Conservation (phyloP, 2,888 invertebrate genomes). For the Trichopria drosophilae region DNA sequence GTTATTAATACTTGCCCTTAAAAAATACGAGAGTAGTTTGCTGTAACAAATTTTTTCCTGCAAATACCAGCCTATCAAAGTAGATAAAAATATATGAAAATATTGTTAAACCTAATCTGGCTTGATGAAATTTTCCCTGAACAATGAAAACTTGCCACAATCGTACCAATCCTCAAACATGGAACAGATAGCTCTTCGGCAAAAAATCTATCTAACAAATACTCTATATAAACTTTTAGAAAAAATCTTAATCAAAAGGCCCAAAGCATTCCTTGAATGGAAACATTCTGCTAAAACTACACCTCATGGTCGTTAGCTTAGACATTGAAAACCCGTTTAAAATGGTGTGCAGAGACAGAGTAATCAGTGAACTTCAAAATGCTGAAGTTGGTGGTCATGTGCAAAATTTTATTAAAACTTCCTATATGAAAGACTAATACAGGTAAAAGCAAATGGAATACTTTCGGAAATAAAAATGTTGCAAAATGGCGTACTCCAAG, state of each 20-base stretch:
- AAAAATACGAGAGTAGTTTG: too few species aligned
- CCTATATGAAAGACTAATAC: conserved; percentile 6
- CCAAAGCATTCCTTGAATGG: conserved; percentile 10
- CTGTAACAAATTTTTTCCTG: too few species aligned
- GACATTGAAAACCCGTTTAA: too few species aligned
- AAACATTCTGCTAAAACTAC: too few species aligned
- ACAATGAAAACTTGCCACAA: conserved; percentile 4
- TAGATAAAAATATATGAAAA: background rate
- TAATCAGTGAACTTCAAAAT: too few species aligned
- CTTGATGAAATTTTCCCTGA: background rate
- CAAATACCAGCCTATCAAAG: too few species aligned
- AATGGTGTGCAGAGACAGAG: too few species aligned
- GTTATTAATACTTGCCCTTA: too few species aligned
- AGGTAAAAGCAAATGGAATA: conserved; percentile 29
- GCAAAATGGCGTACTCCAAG: conserved; percentile 21
- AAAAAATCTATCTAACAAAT: conserved; percentile 13
- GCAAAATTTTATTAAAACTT: conserved; percentile 16
- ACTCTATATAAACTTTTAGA: conserved; percentile 22
- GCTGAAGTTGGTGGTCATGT: conserved; percentile 11
- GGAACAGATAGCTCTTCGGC: conserved; percentile 5
- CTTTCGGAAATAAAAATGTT: background rate
- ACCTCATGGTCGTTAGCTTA: too few species aligned
- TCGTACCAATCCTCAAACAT: conserved; percentile 19
- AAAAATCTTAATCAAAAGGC: conserved; percentile 16
- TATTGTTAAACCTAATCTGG: conserved; percentile 14